Base-by-base conservation (phyloP, 2,888 invertebrate species). In the Parasteatoda lunata region DNA sequence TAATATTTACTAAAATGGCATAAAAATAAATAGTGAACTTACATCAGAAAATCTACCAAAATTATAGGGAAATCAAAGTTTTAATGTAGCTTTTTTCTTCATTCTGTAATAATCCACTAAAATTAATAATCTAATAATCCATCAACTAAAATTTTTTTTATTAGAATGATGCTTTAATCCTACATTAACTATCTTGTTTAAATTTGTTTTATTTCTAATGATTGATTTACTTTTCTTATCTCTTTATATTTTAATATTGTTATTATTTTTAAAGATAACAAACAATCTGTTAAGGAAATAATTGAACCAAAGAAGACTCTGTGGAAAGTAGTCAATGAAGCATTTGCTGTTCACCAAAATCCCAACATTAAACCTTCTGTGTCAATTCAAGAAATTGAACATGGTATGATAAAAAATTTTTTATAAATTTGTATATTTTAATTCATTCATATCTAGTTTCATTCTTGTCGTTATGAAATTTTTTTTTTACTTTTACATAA, bases 301-400 rank as follows among this genome's bases (percentile, higher is more conserved):
- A 72, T 76, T 11, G 59, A 72, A 3, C 81, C 86, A 54, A 86
- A 86, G 49, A 66, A 64, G 9, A 71, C 77, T 81, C 49, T 86
- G 9, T 77, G 68, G 77, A 81, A 45, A 73, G 8, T 86, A n/a
- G 13, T 86, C 6, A 86, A 86, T 77, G 81, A 81, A 77, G 77
- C 81, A 30, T 81, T 54, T 77, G 6, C 73, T 51, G 15, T 47
- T 54, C n/a, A 77, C 45, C 71, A 77, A n/a, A 77, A 72, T 66
- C 7, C 66, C 3, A 66, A 81, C 45, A 59, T 86, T 6, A 86
- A 86, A 69, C 86, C 86, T n/a, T 8, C 59, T 11, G 15, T 86
- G 5, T 68, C 48, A 15, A 45, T 49, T 0, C 30, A 77, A 30
- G 70, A 72, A 66, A 72, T 86, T 51, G 7, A 59, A 48, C 45